Base-by-base conservation (phyloP, 2,797 vertebrate genomes). In the Onychomys torridus region DNA sequence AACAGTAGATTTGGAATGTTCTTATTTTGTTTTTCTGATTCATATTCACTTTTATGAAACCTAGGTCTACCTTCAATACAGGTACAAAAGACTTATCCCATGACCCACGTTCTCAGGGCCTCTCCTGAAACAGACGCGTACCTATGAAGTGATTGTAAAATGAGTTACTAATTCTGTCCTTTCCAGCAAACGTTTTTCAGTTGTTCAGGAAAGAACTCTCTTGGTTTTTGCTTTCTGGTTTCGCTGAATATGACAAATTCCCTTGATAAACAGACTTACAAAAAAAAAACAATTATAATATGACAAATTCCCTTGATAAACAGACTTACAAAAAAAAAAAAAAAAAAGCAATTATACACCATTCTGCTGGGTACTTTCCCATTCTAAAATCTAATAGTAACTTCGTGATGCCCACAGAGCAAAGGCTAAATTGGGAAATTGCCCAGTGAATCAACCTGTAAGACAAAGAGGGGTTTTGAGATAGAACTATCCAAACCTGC, bases 241-340 rank as follows among this genome's bases (percentile, higher is more conserved):
- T 93, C 79, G 86, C 40, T 87, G 37, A 43, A 0, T 86, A 23
- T 90, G 32, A 83, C 25, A 93, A 94, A 94, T 63, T 85, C 34
- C 14, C 27, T 92, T 9, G 61, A 96, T 92, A 92, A 71, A 93
- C 2, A 93, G 43, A 29, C 27, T 40, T 96, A 34, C 73, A 65
- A n/a, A 69, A 37, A n/a, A n/a, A n/a, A 49, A 55, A 57, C 67
- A 14, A 55, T 49, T 90, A 73, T 46, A 34, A n/a, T n/a, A n/a
- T n/a, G n/a, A n/a, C n/a, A n/a, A n/a, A 94, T 63, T 85, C 34
- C 17, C 32, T 92, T 9, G 61, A 97, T 92, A 92, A 69, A 93
- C 3, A 92, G 43, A 27, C 25, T 37, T 96, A 32, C 71, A 63
- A 34, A 67, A n/a, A n/a, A n/a, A n/a, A 49, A 55, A 57, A n/a